phyloP scores from a whole-genome alignment of 2,797 vertebrate genomes.

The Microhierax caerulescens region DNA sequence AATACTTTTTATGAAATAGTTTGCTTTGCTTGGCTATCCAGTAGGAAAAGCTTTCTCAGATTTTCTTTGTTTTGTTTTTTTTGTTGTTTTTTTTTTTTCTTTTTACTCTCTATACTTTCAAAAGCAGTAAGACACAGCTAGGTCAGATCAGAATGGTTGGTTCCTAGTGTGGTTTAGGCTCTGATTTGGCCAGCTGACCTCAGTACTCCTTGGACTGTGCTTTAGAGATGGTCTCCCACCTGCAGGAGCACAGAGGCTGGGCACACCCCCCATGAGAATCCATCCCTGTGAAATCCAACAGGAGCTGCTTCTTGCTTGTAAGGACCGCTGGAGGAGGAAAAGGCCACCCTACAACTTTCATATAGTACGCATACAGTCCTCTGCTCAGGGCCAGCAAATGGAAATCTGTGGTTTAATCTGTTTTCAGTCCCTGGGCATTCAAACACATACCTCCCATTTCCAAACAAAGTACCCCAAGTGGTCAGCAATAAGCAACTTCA shows the following conservation, averaged over 20 bases:
- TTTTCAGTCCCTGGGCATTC: neutral
- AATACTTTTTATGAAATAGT: neutral
- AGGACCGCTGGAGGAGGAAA: neutral
- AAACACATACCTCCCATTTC: neutral
- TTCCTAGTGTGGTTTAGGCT: neutral
- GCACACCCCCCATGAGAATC: neutral
- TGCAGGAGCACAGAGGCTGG: neutral
- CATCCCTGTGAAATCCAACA: neutral
- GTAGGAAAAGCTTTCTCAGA: neutral
- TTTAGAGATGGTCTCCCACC: neutral
- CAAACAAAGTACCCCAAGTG: neutral
- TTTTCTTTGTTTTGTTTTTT: too few species aligned
- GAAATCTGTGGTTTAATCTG: neutral
- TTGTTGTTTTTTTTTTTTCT: neutral
- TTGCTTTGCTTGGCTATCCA: neutral
- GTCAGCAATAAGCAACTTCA: neutral
- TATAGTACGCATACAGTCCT: fast-evolving
- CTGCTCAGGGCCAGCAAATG: neutral
- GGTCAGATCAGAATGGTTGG: neutral
- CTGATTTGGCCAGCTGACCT: neutral
- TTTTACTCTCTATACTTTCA: neutral
- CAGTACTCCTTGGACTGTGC: neutral
- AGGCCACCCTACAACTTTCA: neutral
- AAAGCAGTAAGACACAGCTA: neutral
- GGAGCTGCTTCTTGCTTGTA: neutral